phyloP scores from a whole-genome alignment of 2,888 invertebrate species.

The Mesochorus sp. region DNA sequence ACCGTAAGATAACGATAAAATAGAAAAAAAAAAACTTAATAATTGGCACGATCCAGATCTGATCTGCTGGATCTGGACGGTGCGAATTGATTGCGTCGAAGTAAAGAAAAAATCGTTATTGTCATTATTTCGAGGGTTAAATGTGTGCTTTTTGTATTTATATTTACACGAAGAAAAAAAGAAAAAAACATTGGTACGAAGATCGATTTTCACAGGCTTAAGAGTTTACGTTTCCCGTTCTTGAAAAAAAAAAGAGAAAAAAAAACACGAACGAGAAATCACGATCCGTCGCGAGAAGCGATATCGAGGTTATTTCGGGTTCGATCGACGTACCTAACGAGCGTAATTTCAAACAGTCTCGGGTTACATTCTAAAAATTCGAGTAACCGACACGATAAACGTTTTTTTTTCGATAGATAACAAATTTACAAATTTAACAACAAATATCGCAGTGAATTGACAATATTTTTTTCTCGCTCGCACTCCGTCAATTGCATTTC shows the following conservation, averaged over 20 bases:
- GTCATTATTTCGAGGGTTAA: constrained; percentile 58
- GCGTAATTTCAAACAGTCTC: background rate
- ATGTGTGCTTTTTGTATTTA: background rate
- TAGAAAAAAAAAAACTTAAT: constrained; percentile 24
- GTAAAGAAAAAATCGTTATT: constrained; percentile 58
- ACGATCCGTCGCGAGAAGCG: background rate
- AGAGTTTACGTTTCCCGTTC: background rate
- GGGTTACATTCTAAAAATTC: background rate
- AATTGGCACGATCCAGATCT: background rate
- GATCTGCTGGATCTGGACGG: background rate
- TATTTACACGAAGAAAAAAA: background rate
- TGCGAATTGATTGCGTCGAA: background rate
- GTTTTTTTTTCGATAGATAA: background rate
- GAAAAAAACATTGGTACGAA: background rate
- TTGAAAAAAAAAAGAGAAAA: too few species aligned
- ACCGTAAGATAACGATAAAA: constrained; percentile 10
- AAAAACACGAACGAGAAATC: background rate
- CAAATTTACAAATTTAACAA: constrained; percentile 31
- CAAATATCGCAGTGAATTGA: background rate
- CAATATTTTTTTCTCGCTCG: background rate
- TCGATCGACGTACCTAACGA: background rate
- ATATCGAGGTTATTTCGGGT: background rate
- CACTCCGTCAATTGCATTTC: background rate
- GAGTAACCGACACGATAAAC: background rate
- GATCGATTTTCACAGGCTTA: background rate